Evolutionary conservation across 2,888 invertebrate genomes (phyloP).

Genomic region (Nephrotoma appendiculata): DNA sequence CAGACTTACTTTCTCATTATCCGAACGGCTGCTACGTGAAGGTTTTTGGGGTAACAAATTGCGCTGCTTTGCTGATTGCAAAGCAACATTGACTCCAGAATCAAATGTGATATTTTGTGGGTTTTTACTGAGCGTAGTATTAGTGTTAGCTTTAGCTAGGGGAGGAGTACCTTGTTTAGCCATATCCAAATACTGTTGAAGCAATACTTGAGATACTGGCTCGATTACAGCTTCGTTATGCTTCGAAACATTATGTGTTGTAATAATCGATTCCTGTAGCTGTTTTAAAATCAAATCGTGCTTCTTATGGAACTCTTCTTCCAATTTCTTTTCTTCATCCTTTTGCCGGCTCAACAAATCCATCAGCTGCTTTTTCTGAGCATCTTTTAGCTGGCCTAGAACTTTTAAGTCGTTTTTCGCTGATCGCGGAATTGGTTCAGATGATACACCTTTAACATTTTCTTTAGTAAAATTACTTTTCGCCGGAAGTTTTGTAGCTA

Average conservation of each 20-base stretch:
- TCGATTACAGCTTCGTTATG: conserved; percentile 24
- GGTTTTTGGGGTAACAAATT: background rate
- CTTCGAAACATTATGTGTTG: conserved; percentile 50
- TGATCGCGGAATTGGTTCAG: background rate
- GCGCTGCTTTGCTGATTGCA: background rate
- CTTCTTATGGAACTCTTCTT: background rate
- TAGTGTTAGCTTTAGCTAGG: background rate
- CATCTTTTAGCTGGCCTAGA: background rate
- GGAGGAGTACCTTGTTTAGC: background rate
- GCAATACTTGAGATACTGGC: background rate
- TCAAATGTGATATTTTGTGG: background rate
- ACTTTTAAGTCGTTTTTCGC: background rate
- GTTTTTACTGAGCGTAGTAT: background rate
- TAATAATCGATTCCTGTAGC: conserved; percentile 44
- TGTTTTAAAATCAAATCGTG: conserved; percentile 25
- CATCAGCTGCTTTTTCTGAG: background rate
- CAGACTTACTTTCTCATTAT: background rate
- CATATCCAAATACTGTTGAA: background rate
- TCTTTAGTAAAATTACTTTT: background rate
- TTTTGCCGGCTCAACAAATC: background rate
- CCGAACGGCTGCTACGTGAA: background rate
- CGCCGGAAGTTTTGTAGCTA: background rate
- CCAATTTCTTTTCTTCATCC: background rate
- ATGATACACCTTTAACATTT: background rate
- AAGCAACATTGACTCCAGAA: background rate